Conservation (phyloP, 2,113 vertebrate genomes). For the Chionis minor region DNA sequence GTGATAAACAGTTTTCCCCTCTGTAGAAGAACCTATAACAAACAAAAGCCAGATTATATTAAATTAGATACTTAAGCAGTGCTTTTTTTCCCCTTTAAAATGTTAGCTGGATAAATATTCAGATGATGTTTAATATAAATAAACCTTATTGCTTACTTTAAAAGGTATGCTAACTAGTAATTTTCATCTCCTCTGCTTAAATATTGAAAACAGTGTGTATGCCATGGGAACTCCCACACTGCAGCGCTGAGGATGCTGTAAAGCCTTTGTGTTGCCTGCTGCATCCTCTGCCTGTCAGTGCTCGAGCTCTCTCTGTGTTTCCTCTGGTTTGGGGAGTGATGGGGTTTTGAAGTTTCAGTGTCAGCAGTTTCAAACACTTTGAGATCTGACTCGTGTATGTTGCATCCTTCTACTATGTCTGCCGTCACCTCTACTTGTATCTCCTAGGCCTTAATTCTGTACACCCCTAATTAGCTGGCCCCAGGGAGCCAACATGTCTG, state of each 20-base stretch:
- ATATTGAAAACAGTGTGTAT: neutral
- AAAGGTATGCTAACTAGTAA: neutral
- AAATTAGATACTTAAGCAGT: neutral
- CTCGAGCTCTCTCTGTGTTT: fast-evolving
- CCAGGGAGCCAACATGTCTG: neutral
- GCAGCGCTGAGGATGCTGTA: neutral
- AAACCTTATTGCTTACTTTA: neutral
- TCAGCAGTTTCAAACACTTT: neutral
- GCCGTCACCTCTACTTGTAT: fast-evolving
- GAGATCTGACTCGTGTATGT: fast-evolving
- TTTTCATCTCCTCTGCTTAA: neutral
- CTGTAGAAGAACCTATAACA: neutral
- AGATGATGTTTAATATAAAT: neutral
- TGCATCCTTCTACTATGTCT: fast-evolving
- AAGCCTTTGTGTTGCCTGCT: neutral
- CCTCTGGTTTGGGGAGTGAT: neutral
- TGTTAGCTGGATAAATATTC: neutral
- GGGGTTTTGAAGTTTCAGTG: neutral
- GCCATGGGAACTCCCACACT: neutral
- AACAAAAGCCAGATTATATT: neutral
- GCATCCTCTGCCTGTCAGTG: neutral
- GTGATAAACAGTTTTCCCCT: neutral
- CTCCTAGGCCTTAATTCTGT: neutral
- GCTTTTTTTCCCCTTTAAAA: neutral
- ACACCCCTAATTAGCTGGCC: fast-evolving